These are phyloP conservation scores for Axea sp. DNA, from an alignment of 2,888 invertebrate genomes.

Conservation along the genomic window DNA sequence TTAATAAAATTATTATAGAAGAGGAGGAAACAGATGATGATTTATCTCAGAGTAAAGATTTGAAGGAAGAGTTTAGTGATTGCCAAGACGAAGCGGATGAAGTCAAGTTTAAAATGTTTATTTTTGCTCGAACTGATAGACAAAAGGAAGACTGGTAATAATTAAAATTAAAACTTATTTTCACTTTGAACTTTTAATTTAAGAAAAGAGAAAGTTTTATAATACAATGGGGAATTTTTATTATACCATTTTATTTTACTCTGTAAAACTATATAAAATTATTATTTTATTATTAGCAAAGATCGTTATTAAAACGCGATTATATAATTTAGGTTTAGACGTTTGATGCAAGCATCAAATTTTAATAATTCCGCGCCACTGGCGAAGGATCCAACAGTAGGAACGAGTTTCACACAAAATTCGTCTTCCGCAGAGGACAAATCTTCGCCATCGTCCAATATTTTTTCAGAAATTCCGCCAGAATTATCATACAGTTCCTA, in stretches of 20 bases:
- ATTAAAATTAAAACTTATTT: neutral
- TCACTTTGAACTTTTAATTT: neutral
- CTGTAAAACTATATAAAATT: no score
- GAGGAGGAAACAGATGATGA: slow-evolving; percentile 80
- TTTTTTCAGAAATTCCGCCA: slow-evolving; percentile 67
- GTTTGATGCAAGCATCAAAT: slow-evolving; percentile 79
- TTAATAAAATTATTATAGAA: slow-evolving; percentile 78
- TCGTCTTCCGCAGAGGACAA: slow-evolving; percentile 69
- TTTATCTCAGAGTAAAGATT: slow-evolving; percentile 68
- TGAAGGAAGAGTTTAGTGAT: slow-evolving; percentile 72
- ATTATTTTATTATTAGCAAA: no score
- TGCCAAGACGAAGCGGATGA: slow-evolving; percentile 69
- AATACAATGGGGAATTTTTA: no score
- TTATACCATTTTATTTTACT: no score
- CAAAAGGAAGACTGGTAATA: slow-evolving; percentile 94
- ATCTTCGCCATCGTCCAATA: slow-evolving; percentile 63
- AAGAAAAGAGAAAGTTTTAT: no score
- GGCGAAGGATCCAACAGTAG: slow-evolving; percentile 67
- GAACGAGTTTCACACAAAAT: slow-evolving; percentile 59
- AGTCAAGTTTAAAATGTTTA: slow-evolving; percentile 79
- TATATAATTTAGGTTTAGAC: slow-evolving; percentile 82
- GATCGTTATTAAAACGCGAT: no score
- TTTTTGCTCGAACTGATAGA: slow-evolving; percentile 90
- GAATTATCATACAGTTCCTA: slow-evolving; percentile 74
- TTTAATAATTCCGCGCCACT: slow-evolving; percentile 69